These are phyloP conservation scores for Nipponia nippon DNA, from an alignment of 2,113 vertebrate genomes.

Conservation along the genomic window DNA sequence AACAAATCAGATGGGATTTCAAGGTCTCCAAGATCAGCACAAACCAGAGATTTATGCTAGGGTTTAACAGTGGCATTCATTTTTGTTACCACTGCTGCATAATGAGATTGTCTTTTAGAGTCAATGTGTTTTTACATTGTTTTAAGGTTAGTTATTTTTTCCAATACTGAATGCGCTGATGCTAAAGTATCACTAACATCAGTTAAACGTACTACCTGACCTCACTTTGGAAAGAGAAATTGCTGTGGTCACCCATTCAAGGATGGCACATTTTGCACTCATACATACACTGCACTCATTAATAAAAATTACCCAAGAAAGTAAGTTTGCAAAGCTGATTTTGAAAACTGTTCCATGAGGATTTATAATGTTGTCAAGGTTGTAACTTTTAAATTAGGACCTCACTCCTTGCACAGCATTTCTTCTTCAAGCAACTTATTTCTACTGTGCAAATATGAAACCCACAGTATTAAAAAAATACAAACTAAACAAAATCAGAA, in stretches of 20 bases:
- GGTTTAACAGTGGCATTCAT: conserved; percentile 2
- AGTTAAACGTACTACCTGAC: not conserved
- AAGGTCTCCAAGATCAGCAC: conserved; percentile 51
- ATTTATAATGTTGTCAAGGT: not conserved
- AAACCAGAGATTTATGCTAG: not conserved
- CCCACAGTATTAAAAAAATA: not conserved
- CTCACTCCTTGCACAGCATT: not conserved
- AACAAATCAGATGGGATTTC: conserved; percentile 54
- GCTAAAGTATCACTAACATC: not conserved
- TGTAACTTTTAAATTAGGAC: not conserved
- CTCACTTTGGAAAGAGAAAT: not conserved
- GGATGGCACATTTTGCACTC: not conserved
- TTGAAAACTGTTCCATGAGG: not conserved
- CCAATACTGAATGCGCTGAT: not conserved
- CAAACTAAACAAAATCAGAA: not conserved
- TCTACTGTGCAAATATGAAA: not conserved
- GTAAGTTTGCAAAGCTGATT: not conserved
- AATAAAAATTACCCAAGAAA: conserved; percentile 12
- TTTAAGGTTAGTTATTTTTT: conserved; percentile 12
- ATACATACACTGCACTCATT: not conserved
- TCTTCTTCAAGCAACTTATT: not conserved
- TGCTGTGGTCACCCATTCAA: not conserved
- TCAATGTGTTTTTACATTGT: not conserved
- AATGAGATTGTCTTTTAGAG: conserved; percentile 43
- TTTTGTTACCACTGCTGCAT: conserved; percentile 24